Conservation (phyloP, 2,888 invertebrate genomes). For the Monopis laevigella region DNA sequence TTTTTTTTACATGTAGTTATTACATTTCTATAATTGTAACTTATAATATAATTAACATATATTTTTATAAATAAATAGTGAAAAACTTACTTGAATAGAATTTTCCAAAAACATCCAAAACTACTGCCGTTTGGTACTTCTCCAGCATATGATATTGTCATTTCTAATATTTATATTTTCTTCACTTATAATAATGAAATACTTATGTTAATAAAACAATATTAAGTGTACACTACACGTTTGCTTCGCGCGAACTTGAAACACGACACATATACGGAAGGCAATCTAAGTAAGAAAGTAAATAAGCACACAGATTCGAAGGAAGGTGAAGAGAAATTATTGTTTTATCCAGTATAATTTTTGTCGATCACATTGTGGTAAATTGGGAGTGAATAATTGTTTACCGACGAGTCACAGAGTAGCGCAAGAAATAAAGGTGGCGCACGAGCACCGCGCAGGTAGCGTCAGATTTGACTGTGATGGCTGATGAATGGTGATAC, state of each 20-base stretch:
- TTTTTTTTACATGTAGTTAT: not conserved
- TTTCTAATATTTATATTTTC: constrained; percentile 31
- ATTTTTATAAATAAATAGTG: not conserved
- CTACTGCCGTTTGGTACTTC: constrained; percentile 92
- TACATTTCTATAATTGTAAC: not conserved
- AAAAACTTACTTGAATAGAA: constrained; percentile 84
- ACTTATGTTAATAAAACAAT: constrained; percentile 2
- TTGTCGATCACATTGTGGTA: constrained; percentile 57
- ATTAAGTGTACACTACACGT: not conserved
- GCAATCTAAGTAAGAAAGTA: constrained; percentile 10
- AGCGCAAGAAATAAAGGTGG: constrained; percentile 24
- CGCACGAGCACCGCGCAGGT: constrained; percentile 40
- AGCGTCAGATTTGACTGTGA: constrained; percentile 28
- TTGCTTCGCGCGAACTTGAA: constrained; percentile 9
- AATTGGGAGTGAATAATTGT: constrained; percentile 35
- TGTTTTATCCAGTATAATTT: constrained; percentile 35
- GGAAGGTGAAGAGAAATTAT: constrained; percentile 47
- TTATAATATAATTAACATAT: not conserved
- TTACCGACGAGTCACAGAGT: constrained; percentile 34
- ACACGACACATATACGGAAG: constrained; percentile 9
- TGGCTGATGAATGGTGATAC: constrained; percentile 28
- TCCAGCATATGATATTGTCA: constrained; percentile 91
- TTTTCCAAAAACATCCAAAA: constrained; percentile 93
- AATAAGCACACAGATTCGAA: constrained; percentile 26
- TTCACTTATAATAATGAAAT: constrained; percentile 6